Percentiles rank a stretch among this genome's conserved stretches.
These are phyloP conservation scores for Hypanus sabinus DNA, from an alignment of 2,113 vertebrate species.

Conservation along the genomic window DNA sequence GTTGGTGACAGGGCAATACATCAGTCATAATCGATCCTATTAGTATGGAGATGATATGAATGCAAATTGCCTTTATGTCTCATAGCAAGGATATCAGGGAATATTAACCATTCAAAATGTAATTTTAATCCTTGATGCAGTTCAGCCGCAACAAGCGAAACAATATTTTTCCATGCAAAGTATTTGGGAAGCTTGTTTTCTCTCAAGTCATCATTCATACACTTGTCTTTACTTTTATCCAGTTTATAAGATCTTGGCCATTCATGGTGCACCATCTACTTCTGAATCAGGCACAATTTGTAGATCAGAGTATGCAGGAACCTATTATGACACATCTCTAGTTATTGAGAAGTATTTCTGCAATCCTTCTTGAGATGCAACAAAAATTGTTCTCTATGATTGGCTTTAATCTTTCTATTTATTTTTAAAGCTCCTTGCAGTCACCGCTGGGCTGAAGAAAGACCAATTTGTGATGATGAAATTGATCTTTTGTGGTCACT, in stretches of 20 bases:
- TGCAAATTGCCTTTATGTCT: constrained; percentile 64
- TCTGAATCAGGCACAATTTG: background rate
- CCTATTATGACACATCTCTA: too few species aligned
- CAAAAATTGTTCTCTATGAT: too few species aligned
- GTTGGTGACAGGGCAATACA: constrained; percentile 60
- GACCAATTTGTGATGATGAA: background rate
- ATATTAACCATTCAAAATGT: constrained; percentile 54
- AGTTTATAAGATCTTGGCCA: background rate
- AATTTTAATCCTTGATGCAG: constrained; percentile 45
- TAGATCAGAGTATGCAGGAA: background rate
- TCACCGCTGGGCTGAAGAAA: too few species aligned
- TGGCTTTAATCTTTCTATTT: too few species aligned
- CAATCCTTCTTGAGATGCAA: too few species aligned
- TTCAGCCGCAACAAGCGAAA: constrained; percentile 48
- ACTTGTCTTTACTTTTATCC: background rate
- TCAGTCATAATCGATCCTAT: constrained; percentile 71
- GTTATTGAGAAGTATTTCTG: too few species aligned
- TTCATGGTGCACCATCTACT: background rate
- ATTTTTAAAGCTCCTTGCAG: too few species aligned
- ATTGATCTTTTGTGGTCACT: background rate
- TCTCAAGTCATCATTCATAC: background rate
- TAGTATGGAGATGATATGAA: constrained; percentile 70
- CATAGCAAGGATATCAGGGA: constrained; percentile 51
- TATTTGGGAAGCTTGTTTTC: background rate
- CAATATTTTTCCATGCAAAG: constrained; percentile 35